Percentiles rank a stretch among this genome's conserved stretches.
These are phyloP conservation scores for Octodon degus DNA, from an alignment of 2,113 vertebrate genomes.

Conservation along the genomic window DNA sequence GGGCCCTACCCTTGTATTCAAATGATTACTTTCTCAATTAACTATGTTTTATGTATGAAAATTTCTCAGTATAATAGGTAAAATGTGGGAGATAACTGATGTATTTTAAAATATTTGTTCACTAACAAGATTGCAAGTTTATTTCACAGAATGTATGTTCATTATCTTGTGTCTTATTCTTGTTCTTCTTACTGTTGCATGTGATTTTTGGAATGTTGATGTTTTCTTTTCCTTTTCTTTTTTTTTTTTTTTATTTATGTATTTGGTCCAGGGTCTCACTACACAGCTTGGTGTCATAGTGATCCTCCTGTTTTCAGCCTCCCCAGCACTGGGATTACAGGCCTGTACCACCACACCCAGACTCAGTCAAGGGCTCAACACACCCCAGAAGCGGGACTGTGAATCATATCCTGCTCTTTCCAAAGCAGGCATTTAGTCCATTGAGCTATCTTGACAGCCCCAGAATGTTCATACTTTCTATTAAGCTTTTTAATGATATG, in stretches of 20 bases:
- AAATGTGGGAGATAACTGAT: neutral
- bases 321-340: no score
- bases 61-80: neutral
- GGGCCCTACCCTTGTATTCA: neutral
- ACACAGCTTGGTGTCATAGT: no score
- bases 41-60: neutral
- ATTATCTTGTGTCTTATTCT: neutral
- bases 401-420: no score
- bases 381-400: no score
- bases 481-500: slow-evolving; percentile 20
- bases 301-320: no score
- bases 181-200: neutral
- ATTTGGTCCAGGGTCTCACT: no score
- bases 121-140: neutral
- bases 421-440: no score
- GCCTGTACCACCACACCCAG: no score
- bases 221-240: neutral
- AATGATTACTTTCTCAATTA: neutral
- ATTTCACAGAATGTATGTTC: neutral
- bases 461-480: neutral
- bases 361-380: no score
- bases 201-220: neutral
- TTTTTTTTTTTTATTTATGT: no score
- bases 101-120: neutral
- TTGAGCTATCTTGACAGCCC: no score